Conservation (phyloP, 2,797 vertebrate genomes). For the Sylvilagus floridanus region DNA sequence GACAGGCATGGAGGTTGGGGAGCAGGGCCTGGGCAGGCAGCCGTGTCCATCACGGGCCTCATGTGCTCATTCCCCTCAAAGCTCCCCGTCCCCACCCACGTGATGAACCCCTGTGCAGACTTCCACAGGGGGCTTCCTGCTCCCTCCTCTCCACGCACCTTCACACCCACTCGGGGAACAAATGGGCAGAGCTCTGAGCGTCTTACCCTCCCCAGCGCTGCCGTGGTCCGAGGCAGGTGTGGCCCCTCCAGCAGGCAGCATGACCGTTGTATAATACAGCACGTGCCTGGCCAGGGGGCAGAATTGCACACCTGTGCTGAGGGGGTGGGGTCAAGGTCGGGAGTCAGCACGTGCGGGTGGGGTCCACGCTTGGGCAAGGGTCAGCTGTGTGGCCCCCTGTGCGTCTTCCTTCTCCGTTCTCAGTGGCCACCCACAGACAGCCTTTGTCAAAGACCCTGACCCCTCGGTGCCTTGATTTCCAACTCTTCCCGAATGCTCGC, state of each 20-base stretch:
- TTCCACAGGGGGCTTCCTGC: background rate
- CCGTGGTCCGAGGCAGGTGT: background rate
- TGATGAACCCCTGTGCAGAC: background rate
- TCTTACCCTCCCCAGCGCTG: background rate
- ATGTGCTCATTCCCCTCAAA: background rate
- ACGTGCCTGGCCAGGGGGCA: background rate
- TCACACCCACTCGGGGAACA: background rate
- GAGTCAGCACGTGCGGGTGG: background rate
- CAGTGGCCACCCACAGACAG: background rate
- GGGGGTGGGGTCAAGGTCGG: background rate
- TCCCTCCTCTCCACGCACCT: background rate
- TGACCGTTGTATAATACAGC: background rate
- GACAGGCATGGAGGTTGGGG: background rate
- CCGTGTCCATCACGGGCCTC: rapidly evolving
- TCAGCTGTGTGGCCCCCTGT: background rate
- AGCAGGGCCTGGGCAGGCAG: background rate
- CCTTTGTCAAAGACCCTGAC: background rate
- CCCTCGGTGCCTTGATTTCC: background rate
- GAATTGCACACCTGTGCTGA: background rate
- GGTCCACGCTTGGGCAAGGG: background rate
- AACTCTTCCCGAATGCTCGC: background rate
- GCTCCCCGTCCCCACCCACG: rapidly evolving
- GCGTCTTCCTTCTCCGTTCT: background rate
- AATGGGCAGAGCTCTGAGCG: background rate
- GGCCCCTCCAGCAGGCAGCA: background rate